These are phyloP conservation scores for Zophobas morio DNA, from an alignment of 1,140 invertebrate species.

Conservation along the genomic window DNA sequence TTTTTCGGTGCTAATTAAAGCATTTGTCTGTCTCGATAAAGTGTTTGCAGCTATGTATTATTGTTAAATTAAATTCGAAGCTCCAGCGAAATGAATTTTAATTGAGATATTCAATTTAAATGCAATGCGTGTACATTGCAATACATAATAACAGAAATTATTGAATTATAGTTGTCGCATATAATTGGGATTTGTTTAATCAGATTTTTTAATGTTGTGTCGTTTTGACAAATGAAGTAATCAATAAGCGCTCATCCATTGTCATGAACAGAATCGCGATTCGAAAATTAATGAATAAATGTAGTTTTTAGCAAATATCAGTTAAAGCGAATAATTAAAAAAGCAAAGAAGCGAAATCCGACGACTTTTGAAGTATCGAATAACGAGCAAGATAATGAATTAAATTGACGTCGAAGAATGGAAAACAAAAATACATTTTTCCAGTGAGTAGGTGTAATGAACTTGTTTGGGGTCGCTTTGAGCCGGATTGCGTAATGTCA, in stretches of 20 bases:
- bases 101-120: constrained; percentile 48
- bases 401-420: constrained; percentile 14
- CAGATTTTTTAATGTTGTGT: constrained; percentile 31
- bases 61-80: constrained; percentile 43
- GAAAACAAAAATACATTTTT: constrained; percentile 28
- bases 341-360: constrained; percentile 5
- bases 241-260: constrained; percentile 23
- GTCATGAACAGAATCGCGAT: constrained; percentile 22
- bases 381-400: constrained; percentile 4
- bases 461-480: constrained; percentile 10
- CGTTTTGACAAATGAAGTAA: constrained; percentile 37
- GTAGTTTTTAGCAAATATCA: constrained; percentile 10
- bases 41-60: constrained; percentile 8
- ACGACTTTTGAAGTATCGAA: constrained; percentile 22
- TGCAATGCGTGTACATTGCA: constrained; percentile 33
- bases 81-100: constrained; percentile 45
- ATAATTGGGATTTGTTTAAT: constrained; percentile 47
- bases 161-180: constrained; percentile 42
- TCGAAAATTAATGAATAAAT: constrained; percentile 22
- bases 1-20: too few species aligned
- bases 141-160: constrained; percentile 45
- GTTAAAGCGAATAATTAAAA: constrained; percentile 6
- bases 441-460: constrained; percentile 1
- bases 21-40: too few species aligned
- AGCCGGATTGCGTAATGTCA: neutral